phyloP scores from a whole-genome alignment of 2,888 invertebrate genomes.

The Idaea aversata region DNA sequence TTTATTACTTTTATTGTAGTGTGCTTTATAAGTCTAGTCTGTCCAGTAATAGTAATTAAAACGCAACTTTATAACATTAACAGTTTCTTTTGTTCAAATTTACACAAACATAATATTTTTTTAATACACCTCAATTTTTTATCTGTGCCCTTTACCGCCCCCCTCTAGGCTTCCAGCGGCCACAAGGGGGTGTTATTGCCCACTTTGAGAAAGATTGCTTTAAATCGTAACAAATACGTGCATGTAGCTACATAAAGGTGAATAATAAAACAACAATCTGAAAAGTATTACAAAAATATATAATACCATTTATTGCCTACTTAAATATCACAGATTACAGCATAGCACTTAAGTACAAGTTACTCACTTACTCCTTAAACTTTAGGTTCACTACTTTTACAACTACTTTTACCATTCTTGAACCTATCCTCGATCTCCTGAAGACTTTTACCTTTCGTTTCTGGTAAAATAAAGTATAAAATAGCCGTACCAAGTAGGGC shows the following conservation, averaged over 20 bases:
- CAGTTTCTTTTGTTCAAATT: too few relatives aligned
- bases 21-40: too few relatives aligned
- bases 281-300: slow-evolving; percentile 28
- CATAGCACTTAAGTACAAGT: slow-evolving; percentile 40
- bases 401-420: slow-evolving; percentile 40
- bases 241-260: slow-evolving; percentile 6
- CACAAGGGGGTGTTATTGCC: too few relatives aligned
- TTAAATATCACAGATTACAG: slow-evolving; percentile 69
- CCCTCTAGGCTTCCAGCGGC: too few relatives aligned
- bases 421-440: slow-evolving; percentile 84
- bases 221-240: background rate
- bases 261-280: slow-evolving; percentile 30
- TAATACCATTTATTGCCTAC: slow-evolving; percentile 36
- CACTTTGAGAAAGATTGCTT: too few relatives aligned
- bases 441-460: slow-evolving; percentile 85
- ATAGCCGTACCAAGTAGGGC: slow-evolving; percentile 80
- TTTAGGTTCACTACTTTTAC: slow-evolving; percentile 40
- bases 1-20: too few relatives aligned
- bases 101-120: too few relatives aligned
- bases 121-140: too few relatives aligned
- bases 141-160: too few relatives aligned
- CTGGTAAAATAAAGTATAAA: slow-evolving; percentile 82
- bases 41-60: too few relatives aligned
- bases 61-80: too few relatives aligned
- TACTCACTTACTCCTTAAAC: slow-evolving; percentile 39